Evolutionary conservation across 2,888 invertebrate genomes (phyloP).

Genomic region (Acheta domesticus): DNA sequence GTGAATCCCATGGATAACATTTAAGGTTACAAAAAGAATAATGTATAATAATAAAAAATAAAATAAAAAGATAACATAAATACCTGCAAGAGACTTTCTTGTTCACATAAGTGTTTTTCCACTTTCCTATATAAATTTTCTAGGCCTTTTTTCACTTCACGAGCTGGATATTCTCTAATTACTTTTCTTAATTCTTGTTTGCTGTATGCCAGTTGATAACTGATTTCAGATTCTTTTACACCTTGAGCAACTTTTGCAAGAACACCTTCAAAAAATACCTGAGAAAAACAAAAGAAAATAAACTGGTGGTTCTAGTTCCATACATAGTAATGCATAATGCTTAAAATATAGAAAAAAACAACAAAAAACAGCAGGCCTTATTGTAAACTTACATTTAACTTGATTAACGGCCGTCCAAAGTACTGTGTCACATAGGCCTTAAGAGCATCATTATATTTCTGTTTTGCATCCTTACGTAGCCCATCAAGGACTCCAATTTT

Average conservation of each 20-base stretch:
- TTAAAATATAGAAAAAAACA: neutral
- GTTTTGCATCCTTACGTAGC: conserved; percentile 84
- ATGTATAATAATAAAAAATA: too few species aligned
- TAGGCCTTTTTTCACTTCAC: conserved; percentile 88
- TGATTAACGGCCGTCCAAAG: conserved; percentile 90
- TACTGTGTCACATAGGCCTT: conserved; percentile 89
- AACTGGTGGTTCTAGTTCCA: neutral
- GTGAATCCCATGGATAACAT: too few species aligned
- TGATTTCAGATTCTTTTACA: conserved; percentile 94
- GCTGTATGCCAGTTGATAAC: conserved; percentile 95
- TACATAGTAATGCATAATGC: conserved; percentile 19
- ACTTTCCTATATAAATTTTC: conserved; percentile 93
- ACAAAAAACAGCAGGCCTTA: neutral
- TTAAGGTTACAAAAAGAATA: too few species aligned
- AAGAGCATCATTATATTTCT: conserved; percentile 84
- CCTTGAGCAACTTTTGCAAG: conserved; percentile 89
- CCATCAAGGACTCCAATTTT: conserved; percentile 86
- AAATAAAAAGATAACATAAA: too few species aligned
- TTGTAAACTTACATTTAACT: conserved; percentile 68
- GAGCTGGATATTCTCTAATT: conserved; percentile 88
- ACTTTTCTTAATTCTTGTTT: conserved; percentile 94
- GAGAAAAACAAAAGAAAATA: conserved; percentile 42
- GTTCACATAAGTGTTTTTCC: conserved; percentile 95
- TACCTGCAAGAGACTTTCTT: conserved; percentile 83
- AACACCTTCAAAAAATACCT: conserved; percentile 96